A percentile compares a stretch with the other conserved stretches of the same genome.
These are phyloP conservation scores for Danio choprae DNA, from an alignment of 2,797 vertebrate species.

Conservation along the genomic window DNA sequence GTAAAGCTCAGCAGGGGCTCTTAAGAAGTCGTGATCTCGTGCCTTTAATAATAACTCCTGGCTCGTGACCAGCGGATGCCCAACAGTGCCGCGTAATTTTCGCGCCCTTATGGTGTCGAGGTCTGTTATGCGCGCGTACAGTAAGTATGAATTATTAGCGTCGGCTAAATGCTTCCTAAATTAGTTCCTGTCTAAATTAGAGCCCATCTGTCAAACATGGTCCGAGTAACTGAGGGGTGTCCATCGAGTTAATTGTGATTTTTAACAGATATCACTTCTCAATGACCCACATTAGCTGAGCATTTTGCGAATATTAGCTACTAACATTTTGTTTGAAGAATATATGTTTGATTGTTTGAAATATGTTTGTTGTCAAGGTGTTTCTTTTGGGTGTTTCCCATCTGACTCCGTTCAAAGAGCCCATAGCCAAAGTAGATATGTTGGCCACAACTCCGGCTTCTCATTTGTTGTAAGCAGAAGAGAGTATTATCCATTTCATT, in stretches of 20 bases:
- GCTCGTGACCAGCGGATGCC: slow-evolving; percentile 46
- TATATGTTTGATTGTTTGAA: neutral
- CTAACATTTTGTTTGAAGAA: neutral
- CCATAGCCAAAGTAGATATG: neutral
- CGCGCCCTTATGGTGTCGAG: neutral
- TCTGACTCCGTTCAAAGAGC: neutral
- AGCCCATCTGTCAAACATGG: neutral
- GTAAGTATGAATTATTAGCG: neutral
- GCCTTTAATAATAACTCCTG: slow-evolving; percentile 45
- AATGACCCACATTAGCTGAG: neutral
- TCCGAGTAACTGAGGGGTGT: neutral
- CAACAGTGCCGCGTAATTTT: slow-evolving; percentile 27
- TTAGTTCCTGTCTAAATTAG: neutral
- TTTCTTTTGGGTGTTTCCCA: neutral
- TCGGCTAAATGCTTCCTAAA: neutral
- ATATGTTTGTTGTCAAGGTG: neutral
- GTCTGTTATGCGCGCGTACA: neutral
- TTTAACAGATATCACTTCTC: neutral
- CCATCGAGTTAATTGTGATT: neutral
- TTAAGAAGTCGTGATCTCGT: slow-evolving; percentile 55
- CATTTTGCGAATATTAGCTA: neutral
- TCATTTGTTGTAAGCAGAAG: no score
- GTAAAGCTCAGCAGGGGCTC: slow-evolving; percentile 27
- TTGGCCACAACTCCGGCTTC: neutral
- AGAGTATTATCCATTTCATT: neutral